Evolutionary conservation across 35 echinoderm and acorn worm species (phyloP).

Genomic region (Anneissia japonica): DNA sequence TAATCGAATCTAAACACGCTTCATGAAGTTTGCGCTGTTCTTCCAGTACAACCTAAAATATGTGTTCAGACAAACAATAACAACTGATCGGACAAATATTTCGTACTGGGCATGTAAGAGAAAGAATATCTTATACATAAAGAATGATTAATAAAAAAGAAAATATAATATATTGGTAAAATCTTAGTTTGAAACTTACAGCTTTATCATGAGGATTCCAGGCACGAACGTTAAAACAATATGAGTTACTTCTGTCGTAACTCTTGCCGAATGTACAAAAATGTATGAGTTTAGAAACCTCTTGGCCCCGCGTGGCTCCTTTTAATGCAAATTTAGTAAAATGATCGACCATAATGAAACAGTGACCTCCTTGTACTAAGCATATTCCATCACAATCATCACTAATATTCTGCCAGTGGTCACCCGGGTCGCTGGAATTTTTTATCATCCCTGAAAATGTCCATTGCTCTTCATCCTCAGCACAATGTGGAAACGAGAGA

Average conservation of each 20-base stretch:
- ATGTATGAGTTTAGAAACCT: too few species aligned
- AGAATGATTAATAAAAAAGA: too few species aligned
- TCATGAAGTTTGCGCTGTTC: neutral
- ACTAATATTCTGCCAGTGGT: neutral
- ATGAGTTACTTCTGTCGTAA: too few species aligned
- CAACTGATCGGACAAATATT: too few species aligned
- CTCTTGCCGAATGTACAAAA: too few species aligned
- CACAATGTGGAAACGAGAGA: constrained; percentile 8
- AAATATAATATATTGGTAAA: too few species aligned
- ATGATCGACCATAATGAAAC: neutral
- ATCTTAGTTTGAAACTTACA: too few species aligned
- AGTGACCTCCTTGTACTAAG: neutral
- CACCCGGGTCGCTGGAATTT: neutral
- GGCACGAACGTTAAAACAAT: too few species aligned
- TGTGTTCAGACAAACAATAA: too few species aligned
- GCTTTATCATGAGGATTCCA: too few species aligned
- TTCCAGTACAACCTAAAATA: neutral
- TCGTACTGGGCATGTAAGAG: too few species aligned
- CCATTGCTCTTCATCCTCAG: neutral
- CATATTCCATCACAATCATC: neutral
- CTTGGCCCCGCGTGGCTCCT: neutral
- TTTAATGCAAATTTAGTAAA: neutral
- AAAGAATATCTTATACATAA: too few species aligned
- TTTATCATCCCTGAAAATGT: neutral
- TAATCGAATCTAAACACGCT: neutral